Base-by-base conservation (phyloP, 2,888 invertebrate species). In the Acholoe squamosa region DNA sequence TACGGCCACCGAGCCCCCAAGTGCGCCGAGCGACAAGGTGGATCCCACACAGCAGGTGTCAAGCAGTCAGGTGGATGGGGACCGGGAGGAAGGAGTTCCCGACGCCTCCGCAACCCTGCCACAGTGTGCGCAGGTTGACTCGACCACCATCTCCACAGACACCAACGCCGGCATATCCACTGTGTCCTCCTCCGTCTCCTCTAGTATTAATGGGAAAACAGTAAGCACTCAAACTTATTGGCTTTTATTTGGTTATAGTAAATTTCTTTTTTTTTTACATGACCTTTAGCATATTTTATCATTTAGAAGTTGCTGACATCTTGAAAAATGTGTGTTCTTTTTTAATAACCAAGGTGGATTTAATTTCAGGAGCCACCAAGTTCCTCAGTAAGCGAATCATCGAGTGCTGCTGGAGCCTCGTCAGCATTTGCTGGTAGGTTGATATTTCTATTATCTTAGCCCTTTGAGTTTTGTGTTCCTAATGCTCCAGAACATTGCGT, bases 21-120 rank as follows among this genome's bases (percentile, higher is more conserved):
- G 28, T 22, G 56, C 89, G 16, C 52, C 56, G n/a, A 0, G 14
- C 67, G 61, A 34, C 67, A 89, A 25, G 31, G 31, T 0, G 61
- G 25, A 56, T 1, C 25, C 31, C 34, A 7, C 5, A 7, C 5
- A 10, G 5, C 34, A 28, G 43, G 51, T 89, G 54, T 86, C 86
- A 0, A 86, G 86, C 19, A 86, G 86, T 54, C 86, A 86, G 56
- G 7, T 33, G 28, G 86, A 86, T 31, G 54, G n/a, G 76, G 80
- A 34, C 43, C 33, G 52, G 86, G 86, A 43, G n/a, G 51, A 84
- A 19, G 84, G 51, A 10, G 25, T 12, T 12, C 12, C 34, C 10
- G 54, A 54, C 25, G 51, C 84, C 12, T 12, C 28, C 12, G 54
- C 86, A 0, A 52, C 86, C 10, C 43, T 84, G 0, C 86, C 86